These are phyloP conservation scores for Seriola rivoliana DNA, from an alignment of 2,113 vertebrate species.

Conservation along the genomic window DNA sequence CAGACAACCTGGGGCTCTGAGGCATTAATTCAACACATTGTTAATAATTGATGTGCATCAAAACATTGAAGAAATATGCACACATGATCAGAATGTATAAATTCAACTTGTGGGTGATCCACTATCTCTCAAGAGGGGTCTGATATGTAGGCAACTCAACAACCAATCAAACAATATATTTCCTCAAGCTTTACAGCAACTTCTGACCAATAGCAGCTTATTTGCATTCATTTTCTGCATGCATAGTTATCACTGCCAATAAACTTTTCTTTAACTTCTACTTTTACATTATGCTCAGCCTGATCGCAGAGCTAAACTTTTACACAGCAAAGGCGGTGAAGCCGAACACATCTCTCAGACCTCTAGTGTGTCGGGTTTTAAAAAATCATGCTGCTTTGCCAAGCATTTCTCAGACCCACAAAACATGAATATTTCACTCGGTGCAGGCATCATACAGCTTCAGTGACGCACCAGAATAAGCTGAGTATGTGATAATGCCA, in stretches of 20 bases:
- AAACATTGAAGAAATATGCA: conserved; percentile 73
- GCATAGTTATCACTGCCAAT: not conserved
- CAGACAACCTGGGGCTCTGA: conserved; percentile 46
- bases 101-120: conserved; percentile 46
- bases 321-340: not conserved
- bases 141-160: conserved; percentile 17
- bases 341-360: not conserved
- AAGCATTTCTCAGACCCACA: not conserved
- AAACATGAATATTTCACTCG: conserved; percentile 22
- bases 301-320: not conserved
- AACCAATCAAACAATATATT: conserved; percentile 2
- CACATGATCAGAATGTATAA: conserved; percentile 70
- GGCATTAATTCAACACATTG: conserved; percentile 67
- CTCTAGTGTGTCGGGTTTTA: not conserved
- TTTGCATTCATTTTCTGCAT: conserved; percentile 7
- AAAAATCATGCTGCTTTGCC: not conserved
- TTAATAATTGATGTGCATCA: conserved; percentile 81
- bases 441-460: not conserved
- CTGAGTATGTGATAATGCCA: not conserved
- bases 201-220: conserved; percentile 41
- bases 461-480: not conserved
- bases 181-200: conserved; percentile 20
- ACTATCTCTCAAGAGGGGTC: conserved; percentile 17
- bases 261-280: not conserved
- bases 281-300: not conserved